phyloP scores from a whole-genome alignment of 2,888 invertebrate species.

The Aphodius granarius region DNA sequence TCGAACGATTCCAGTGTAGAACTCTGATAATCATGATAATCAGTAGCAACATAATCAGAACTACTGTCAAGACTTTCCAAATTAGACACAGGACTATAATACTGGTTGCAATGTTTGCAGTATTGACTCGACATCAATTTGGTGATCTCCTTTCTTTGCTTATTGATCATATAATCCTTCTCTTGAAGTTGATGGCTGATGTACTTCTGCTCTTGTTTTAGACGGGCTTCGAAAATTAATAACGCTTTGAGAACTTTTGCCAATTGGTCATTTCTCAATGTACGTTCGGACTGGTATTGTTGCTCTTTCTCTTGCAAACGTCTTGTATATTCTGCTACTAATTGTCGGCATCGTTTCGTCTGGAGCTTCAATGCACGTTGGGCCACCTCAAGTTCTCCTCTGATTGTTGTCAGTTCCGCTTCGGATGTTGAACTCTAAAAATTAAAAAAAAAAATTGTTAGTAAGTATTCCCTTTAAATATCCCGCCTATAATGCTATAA shows the following conservation, averaged over 20 bases:
- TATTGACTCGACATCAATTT: conserved; percentile 60
- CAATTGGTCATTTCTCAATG: conserved; percentile 70
- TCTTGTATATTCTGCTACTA: conserved; percentile 66
- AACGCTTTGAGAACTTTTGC: conserved; percentile 70
- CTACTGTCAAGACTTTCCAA: conserved; percentile 51
- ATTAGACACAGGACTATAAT: conserved; percentile 42
- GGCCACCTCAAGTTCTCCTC: conserved; percentile 67
- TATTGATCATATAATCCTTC: conserved; percentile 71
- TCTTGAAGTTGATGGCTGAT: conserved; percentile 69
- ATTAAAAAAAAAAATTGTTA: conserved; percentile 39
- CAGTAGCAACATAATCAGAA: conserved; percentile 50
- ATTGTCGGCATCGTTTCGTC: conserved; percentile 68
- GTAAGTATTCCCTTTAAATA: background rate
- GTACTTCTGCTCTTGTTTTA: conserved; percentile 72
- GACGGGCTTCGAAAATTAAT: conserved; percentile 70
- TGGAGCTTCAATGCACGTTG: conserved; percentile 67
- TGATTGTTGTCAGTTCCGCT: conserved; percentile 60
- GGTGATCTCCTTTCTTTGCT: conserved; percentile 70
- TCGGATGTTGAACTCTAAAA: conserved; percentile 70
- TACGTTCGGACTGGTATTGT: conserved; percentile 63
- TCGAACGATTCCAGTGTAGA: conserved; percentile 52
- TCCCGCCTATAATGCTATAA: too few relatives aligned
- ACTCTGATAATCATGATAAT: conserved; percentile 48
- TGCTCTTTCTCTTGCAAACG: conserved; percentile 63
- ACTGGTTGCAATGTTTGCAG: conserved; percentile 53